These are phyloP conservation scores for Salvelinus namaycush DNA, from an alignment of 2,113 vertebrate genomes.

Conservation along the genomic window DNA sequence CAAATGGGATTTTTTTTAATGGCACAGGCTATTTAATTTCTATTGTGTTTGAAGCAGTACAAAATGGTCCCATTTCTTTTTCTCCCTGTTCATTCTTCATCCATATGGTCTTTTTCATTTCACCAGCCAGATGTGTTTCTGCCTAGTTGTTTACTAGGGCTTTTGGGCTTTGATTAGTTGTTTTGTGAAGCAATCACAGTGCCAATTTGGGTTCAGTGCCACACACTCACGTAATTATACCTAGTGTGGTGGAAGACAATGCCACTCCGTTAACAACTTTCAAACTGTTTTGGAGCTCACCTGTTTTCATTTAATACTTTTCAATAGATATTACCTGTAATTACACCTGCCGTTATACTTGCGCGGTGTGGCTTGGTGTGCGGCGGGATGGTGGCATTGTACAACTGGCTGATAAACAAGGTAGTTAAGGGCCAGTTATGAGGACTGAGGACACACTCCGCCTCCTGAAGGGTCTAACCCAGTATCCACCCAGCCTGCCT, in stretches of 20 bases:
- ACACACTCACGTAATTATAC: constrained; percentile 58
- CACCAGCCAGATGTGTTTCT: constrained; percentile 10
- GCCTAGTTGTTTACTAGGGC: constrained; percentile 37
- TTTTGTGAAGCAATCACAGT: constrained; percentile 43
- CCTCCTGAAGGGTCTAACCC: constrained; percentile 45
- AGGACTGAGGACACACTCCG: constrained; percentile 45
- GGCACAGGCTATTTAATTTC: neutral
- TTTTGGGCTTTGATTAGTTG: constrained; percentile 23
- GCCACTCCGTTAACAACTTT: constrained; percentile 64
- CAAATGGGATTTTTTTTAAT: constrained; percentile 30
- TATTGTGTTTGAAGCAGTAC: neutral
- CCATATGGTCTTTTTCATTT: too few relatives aligned
- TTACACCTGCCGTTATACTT: constrained; percentile 60
- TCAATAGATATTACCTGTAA: constrained; percentile 72
- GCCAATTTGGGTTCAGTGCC: constrained; percentile 46
- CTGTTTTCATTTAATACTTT: constrained; percentile 72
- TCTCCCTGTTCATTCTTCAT: neutral
- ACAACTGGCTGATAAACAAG: constrained; percentile 66
- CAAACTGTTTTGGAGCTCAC: constrained; percentile 48
- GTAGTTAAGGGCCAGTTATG: constrained; percentile 71
- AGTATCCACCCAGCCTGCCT: constrained; percentile 36
- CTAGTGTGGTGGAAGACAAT: constrained; percentile 56
- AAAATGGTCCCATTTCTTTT: neutral
- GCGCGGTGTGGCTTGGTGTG: constrained; percentile 17
- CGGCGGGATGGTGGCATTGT: constrained; percentile 17